Percentiles rank a stretch among this genome's conserved stretches.
Conservation (phyloP, 2,113 vertebrate species). For the Sinocyclocheilus grahami region DNA sequence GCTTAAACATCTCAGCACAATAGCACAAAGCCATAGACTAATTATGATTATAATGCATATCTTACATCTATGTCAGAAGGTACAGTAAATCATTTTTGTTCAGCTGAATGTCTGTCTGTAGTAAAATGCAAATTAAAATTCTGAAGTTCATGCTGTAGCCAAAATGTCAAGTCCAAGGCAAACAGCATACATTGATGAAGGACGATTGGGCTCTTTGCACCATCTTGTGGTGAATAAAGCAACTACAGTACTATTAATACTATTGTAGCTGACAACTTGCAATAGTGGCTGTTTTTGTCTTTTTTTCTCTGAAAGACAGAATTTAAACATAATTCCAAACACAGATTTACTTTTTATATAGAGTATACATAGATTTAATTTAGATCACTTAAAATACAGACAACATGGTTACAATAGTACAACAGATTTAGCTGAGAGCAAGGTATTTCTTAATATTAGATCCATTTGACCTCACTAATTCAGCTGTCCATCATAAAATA, state of each 20-base stretch:
- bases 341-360: constrained; percentile 8
- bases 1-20: neutral
- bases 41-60: neutral
- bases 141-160: neutral
- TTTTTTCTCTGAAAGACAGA: neutral
- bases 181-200: neutral
- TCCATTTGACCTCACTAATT: constrained; percentile 30
- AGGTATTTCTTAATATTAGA: constrained; percentile 34
- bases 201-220: neutral
- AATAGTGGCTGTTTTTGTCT: neutral
- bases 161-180: neutral
- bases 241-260: neutral
- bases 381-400: constrained; percentile 45
- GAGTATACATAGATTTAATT: constrained; percentile 32
- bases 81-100: neutral
- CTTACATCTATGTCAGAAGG: neutral
- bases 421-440: constrained; percentile 23
- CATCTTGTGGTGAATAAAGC: constrained; percentile 33
- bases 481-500: constrained; percentile 48
- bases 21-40: neutral
- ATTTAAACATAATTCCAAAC: neutral
- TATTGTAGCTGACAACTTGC: neutral
- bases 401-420: constrained; percentile 43
- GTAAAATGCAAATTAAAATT: neutral
- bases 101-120: neutral